Evolutionary conservation across 64 coral and sea anemone genomes (phyloP).

Genomic region (Montipora capricornis): DNA sequence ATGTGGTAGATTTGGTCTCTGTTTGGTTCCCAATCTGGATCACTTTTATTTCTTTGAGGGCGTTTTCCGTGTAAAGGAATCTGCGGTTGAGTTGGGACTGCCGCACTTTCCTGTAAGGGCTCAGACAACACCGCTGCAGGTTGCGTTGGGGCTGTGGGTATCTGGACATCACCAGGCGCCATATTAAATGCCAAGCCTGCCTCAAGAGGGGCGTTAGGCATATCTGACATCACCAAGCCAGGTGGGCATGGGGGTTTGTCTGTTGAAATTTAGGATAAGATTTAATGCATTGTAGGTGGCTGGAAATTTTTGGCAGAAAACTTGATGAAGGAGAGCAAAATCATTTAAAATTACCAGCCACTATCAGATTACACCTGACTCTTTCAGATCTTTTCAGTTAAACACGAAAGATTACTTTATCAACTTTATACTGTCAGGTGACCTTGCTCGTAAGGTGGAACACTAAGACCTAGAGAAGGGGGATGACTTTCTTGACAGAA

Average conservation of each 20-base stretch:
- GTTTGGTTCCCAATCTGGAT: conserved; percentile 14
- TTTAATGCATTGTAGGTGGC: neutral
- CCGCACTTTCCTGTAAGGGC: neutral
- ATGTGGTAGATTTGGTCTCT: conserved; percentile 67
- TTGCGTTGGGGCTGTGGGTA: conserved; percentile 1
- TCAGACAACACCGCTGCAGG: neutral
- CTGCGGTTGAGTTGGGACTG: conserved; percentile 9
- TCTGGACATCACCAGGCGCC: conserved; percentile 6
- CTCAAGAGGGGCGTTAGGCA: neutral
- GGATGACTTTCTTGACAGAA: too few species aligned
- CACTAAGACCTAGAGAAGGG: too few species aligned
- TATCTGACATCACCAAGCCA: neutral
- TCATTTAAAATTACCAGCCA: too few species aligned
- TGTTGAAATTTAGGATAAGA: neutral
- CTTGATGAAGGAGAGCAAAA: too few species aligned
- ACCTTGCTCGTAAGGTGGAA: too few species aligned
- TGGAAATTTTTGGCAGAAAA: too few species aligned
- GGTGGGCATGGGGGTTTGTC: conserved; percentile 40
- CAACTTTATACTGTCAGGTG: too few species aligned
- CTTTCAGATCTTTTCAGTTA: too few species aligned
- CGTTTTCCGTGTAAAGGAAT: conserved; percentile 13
- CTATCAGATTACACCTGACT: too few species aligned
- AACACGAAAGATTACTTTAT: too few species aligned
- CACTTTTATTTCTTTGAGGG: neutral
- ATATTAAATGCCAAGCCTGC: neutral